Base-by-base conservation (phyloP, 2,888 invertebrate species). In the Quadroppia sp. region DNA sequence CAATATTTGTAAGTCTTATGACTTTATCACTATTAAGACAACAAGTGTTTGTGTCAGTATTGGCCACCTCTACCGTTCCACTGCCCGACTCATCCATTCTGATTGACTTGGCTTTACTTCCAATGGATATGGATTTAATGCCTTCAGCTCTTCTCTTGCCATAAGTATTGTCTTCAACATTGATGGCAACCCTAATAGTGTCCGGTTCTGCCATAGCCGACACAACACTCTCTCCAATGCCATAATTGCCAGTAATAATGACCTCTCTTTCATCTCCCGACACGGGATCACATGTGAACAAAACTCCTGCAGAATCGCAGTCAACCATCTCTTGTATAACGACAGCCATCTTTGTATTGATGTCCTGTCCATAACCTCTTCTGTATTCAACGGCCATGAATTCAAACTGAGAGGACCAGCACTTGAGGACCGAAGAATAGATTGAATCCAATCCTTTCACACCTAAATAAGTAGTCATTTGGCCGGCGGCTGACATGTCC, bases 281-380 rank as follows among this genome's bases (percentile, higher is more conserved):
- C 1, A 87, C 85, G 0, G 93, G 92, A 81, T 93, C 89, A 23
- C 88, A 85, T 0, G 92, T 90, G 82, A 92, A 92, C 81, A 93
- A 82, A 2, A 92, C 92, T 4, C 93, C 93, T 17, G 83, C 82
- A 0, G 82, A 79, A 42, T 88, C 88, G 0, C 90, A 86, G 17
- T 85, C 80, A 25, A 90, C 88, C 87, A 93, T 87, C 79, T 86
- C 86, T 81, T 94, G 93, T 1, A 94, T 85, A 28, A 91, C 90
- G 9, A 93, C 91, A 0, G 88, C 91, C 85, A 92, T 91, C 23
- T 87, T 85, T 15, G 87, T 85, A 67, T 84, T 80, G 61, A 91
- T 85, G 1, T 86, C 84, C 80, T 90, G 87, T 0, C 91, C 91
- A 81, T 89, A 88, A 80, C 89, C 89, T 80, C 90, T 87, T 79